Percentiles rank a stretch among this genome's conserved stretches.
Conservation (phyloP, 1,140 invertebrate genomes). For the Pinna nobilis region DNA sequence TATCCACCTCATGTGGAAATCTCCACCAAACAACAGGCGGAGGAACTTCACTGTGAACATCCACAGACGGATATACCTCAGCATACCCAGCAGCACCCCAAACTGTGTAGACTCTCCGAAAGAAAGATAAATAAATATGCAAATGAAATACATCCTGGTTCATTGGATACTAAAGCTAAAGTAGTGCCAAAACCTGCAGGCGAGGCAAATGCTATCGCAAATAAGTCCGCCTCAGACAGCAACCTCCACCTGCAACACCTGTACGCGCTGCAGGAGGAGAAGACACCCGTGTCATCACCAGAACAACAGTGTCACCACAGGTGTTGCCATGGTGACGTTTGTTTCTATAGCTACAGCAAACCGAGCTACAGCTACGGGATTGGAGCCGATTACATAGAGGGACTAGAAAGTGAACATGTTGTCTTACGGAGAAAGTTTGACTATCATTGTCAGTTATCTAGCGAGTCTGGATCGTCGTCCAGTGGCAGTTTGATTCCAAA, state of each 20-base stretch:
- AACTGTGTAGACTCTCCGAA: conserved; percentile 18
- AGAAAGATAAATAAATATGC: conserved; percentile 52
- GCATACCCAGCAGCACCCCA: conserved; percentile 3
- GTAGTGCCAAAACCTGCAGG: conserved; percentile 25
- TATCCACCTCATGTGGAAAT: conserved; percentile 66
- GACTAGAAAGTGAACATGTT: conserved; percentile 18
- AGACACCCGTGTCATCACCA: conserved; percentile 56
- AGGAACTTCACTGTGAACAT: conserved; percentile 12
- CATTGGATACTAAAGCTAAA: conserved; percentile 32
- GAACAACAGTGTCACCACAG: conserved; percentile 40
- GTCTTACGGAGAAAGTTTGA: conserved; percentile 32
- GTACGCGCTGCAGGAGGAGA: conserved; percentile 60
- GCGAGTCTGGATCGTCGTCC: conserved; percentile 45
- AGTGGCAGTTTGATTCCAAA: conserved; percentile 51
- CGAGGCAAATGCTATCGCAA: conserved; percentile 16
- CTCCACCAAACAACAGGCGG: conserved; percentile 15
- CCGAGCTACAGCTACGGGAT: conserved; percentile 19
- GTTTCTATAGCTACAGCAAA: conserved; percentile 34
- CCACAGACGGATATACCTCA: neutral
- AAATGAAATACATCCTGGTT: conserved; percentile 52
- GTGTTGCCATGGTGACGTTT: conserved; percentile 29
- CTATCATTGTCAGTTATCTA: conserved; percentile 37
- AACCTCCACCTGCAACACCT: conserved; percentile 50
- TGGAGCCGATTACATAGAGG: conserved; percentile 28
- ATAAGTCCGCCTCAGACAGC: conserved; percentile 38